phyloP scores from a whole-genome alignment of 2,888 invertebrate species.

The Hylaea fasciaria region DNA sequence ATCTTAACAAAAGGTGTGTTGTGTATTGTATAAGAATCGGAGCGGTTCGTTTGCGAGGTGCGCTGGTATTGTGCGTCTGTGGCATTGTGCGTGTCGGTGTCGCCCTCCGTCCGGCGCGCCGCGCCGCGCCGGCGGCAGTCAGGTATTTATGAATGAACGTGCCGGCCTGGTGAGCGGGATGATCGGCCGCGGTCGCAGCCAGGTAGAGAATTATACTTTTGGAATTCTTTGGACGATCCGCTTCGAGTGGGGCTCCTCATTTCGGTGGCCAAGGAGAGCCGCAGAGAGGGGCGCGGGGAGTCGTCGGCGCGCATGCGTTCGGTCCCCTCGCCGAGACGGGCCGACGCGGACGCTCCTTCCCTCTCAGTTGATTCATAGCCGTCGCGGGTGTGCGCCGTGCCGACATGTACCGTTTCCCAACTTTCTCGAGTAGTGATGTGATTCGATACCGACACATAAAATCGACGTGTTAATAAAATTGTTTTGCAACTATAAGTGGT shows the following conservation, averaged over 20 bases:
- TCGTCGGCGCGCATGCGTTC: slow-evolving; percentile 79
- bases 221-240: slow-evolving; percentile 81
- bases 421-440: slow-evolving; percentile 84
- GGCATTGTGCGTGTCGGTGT: slow-evolving; percentile 25
- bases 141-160: slow-evolving; percentile 85
- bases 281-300: slow-evolving; percentile 82
- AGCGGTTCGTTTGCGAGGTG: slow-evolving; percentile 62
- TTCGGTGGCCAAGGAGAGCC: slow-evolving; percentile 76
- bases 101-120: slow-evolving; percentile 46
- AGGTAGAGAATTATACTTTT: slow-evolving; percentile 84
- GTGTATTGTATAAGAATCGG: slow-evolving; percentile 70
- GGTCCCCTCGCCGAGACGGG: slow-evolving; percentile 72
- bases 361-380: slow-evolving; percentile 79
- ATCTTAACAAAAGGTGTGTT: slow-evolving; percentile 67
- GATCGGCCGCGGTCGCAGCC: slow-evolving; percentile 74
- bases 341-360: slow-evolving; percentile 77
- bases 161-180: slow-evolving; percentile 73
- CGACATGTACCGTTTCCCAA: slow-evolving; percentile 87
- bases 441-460: slow-evolving; percentile 75
- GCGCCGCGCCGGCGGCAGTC: too few species aligned
- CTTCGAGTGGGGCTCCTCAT: slow-evolving; percentile 77
- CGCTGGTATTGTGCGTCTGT: slow-evolving; percentile 47
- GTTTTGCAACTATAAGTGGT: slow-evolving; percentile 54
- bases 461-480: slow-evolving; percentile 57
- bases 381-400: slow-evolving; percentile 78